Percentiles rank a stretch among this genome's conserved stretches.
These are phyloP conservation scores for Maniola jurtina DNA, from an alignment of 1,140 invertebrate genomes.

Conservation along the genomic window DNA sequence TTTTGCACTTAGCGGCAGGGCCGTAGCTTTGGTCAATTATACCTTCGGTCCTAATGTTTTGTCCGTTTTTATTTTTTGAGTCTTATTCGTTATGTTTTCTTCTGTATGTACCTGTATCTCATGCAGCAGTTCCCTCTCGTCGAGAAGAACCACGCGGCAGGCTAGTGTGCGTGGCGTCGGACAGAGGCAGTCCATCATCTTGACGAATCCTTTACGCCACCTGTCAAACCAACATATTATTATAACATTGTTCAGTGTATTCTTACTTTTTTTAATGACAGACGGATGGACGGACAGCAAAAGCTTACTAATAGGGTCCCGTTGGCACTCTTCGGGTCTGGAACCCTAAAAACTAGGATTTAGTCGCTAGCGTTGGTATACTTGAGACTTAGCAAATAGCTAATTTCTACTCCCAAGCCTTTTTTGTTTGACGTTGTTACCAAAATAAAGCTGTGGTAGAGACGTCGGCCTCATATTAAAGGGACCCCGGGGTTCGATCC, in stretches of 20 bases:
- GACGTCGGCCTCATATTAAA: too few relatives aligned
- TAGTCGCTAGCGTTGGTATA: not conserved
- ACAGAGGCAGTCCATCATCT: slow-evolving; percentile 77
- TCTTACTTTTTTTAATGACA: too few relatives aligned
- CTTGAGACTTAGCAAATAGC: not conserved
- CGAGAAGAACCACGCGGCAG: slow-evolving; percentile 82
- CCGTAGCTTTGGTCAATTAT: too few relatives aligned
- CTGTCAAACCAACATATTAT: slow-evolving; percentile 38
- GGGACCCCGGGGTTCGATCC: too few relatives aligned
- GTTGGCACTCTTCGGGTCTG: too few relatives aligned
- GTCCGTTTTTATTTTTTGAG: not conserved
- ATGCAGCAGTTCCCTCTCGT: slow-evolving; percentile 82
- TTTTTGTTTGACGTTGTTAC: too few relatives aligned
- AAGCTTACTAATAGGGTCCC: too few relatives aligned
- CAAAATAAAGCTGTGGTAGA: too few relatives aligned
- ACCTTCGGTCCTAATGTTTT: too few relatives aligned
- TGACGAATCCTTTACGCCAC: slow-evolving; percentile 35
- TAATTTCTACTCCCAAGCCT: too few relatives aligned
- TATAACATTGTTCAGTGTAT: not conserved
- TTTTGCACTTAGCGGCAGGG: too few relatives aligned
- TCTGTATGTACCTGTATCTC: slow-evolving; percentile 78
- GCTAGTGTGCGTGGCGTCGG: slow-evolving; percentile 81
- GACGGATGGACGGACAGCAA: too few relatives aligned
- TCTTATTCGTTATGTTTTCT: not conserved
- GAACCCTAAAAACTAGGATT: not conserved